Evolutionary conservation across 2,888 invertebrate species (phyloP).

Genomic region (Aradus depressus): DNA sequence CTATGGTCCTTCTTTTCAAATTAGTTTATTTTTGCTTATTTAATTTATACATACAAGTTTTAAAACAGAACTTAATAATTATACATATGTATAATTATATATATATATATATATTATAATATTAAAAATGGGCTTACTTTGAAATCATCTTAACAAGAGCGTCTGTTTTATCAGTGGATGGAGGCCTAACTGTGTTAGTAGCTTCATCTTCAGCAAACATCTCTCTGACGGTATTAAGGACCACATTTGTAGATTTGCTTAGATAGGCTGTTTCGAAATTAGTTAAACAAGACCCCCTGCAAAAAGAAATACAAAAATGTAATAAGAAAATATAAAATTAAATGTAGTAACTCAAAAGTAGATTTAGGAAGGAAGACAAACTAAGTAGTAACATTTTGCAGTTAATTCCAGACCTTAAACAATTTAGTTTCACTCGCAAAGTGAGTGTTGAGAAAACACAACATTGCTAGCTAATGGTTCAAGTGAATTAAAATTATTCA

Average conservation of each 20-base stretch:
- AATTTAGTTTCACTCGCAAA: no score
- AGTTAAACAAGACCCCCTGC: conserved; percentile 46
- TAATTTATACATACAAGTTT: not conserved
- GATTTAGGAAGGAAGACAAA: not conserved
- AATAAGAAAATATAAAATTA: conserved; percentile 10
- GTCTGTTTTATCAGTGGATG: conserved; percentile 69
- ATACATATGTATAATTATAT: no score
- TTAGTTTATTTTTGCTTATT: not conserved
- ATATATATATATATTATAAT: not conserved
- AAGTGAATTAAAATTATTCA: no score
- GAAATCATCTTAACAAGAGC: conserved; percentile 54
- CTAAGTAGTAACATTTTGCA: not conserved
- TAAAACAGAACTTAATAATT: not conserved
- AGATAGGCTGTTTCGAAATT: conserved; percentile 77
- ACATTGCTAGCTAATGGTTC: no score
- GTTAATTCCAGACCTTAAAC: no score
- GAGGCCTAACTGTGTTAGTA: conserved; percentile 41
- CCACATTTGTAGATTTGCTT: conserved; percentile 66
- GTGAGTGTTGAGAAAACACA: no score
- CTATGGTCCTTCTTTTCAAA: not conserved
- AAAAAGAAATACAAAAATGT: conserved; percentile 23
- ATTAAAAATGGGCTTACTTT: no score
- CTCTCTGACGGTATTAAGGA: conserved; percentile 73
- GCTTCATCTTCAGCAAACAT: conserved; percentile 51
- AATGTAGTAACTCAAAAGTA: not conserved